phyloP scores from a whole-genome alignment of 2,113 vertebrate genomes.

The Cepphus grylle region DNA sequence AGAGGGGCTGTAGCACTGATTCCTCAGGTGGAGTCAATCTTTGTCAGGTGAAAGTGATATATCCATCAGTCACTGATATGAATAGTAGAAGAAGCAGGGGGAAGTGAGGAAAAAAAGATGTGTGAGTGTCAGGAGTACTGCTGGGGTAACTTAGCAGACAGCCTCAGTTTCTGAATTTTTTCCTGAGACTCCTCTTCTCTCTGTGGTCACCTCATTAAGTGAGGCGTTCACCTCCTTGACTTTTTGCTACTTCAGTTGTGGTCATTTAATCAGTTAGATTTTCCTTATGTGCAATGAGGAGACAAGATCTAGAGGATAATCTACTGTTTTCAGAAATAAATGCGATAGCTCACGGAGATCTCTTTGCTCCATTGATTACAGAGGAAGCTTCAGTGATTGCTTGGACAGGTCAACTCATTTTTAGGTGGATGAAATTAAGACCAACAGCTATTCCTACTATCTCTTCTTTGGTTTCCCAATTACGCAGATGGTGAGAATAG shows the following conservation, averaged over 20 bases:
- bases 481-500: background rate
- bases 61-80: background rate
- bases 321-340: background rate
- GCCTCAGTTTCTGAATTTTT: background rate
- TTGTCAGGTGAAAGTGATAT: background rate
- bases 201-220: rapidly evolving
- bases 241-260: background rate
- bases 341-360: background rate
- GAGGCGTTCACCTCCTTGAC: background rate
- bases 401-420: background rate
- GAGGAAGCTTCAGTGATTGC: background rate
- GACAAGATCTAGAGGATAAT: background rate
- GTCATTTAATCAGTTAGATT: background rate
- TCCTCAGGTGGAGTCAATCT: background rate
- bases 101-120: background rate
- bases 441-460: rapidly evolving
- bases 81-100: background rate
- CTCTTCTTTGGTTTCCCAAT: background rate
- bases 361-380: background rate
- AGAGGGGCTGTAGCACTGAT: rapidly evolving
- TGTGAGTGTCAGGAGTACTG: background rate
- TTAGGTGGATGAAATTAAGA: background rate
- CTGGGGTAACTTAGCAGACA: background rate
- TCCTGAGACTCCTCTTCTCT: background rate
- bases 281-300: background rate